A percentile compares a stretch with the other conserved stretches of the same genome.
Conservation (phyloP, 2,797 vertebrate genomes). For the Peromyscus eremicus region DNA sequence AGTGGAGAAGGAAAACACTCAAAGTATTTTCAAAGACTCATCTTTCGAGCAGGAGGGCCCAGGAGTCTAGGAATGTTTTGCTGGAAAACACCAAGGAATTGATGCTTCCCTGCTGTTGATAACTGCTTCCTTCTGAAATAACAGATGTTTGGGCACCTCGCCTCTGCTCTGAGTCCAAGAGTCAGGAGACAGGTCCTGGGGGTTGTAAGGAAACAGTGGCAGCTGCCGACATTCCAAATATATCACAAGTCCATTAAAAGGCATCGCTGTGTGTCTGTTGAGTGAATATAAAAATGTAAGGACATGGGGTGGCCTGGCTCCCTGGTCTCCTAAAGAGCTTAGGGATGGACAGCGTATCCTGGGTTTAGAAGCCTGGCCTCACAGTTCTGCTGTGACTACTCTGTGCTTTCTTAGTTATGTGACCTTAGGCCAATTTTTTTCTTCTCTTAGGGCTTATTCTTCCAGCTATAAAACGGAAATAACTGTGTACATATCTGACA, state of each 20-base stretch:
- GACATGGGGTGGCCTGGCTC: neutral
- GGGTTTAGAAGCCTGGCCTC: neutral
- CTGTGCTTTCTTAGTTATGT: conserved; percentile 23
- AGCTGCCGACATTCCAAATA: conserved; percentile 11
- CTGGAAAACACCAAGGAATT: neutral
- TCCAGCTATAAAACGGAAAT: conserved; percentile 47
- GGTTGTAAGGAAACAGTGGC: conserved; percentile 33
- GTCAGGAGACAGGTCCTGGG: conserved; percentile 21
- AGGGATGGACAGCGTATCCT: neutral
- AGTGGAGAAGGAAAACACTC: neutral
- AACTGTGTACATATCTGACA: neutral
- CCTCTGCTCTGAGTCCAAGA: conserved; percentile 51
- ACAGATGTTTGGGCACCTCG: conserved; percentile 54
- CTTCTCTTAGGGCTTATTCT: conserved; percentile 8
- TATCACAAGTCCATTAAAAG: neutral
- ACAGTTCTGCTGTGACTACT: neutral
- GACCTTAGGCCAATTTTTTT: conserved; percentile 12
- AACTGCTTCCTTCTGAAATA: conserved; percentile 28
- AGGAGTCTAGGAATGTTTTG: neutral
- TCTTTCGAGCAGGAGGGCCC: conserved; percentile 26
- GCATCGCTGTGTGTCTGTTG: neutral
- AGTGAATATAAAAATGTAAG: neutral
- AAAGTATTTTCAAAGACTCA: neutral
- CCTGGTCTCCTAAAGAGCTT: neutral
- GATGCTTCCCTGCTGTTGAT: conserved; percentile 15